phyloP scores from a whole-genome alignment of 1,140 invertebrate genomes.

The Mizuhopecten yessoensis region DNA sequence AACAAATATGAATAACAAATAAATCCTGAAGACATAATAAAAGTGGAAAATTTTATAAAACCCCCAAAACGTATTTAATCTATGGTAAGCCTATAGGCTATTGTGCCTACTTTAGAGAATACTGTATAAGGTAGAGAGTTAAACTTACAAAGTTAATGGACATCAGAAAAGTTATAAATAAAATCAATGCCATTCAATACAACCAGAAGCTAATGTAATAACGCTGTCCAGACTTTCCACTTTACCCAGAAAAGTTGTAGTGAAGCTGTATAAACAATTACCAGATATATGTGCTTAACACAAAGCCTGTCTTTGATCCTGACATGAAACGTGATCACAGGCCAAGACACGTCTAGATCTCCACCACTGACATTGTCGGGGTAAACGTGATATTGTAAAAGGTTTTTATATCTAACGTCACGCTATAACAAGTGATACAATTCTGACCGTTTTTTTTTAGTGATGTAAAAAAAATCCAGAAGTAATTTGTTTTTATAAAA shows the following conservation, averaged over 20 bases:
- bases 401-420: neutral
- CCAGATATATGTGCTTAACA: neutral
- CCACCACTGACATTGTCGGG: neutral
- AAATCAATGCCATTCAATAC: neutral
- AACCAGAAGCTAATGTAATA: neutral
- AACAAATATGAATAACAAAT: neutral
- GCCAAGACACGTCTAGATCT: neutral
- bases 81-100: neutral
- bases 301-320: conserved; percentile 14
- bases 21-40: too few relatives aligned
- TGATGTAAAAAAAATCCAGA: too few relatives aligned
- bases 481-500: too few relatives aligned
- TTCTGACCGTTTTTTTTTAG: too few relatives aligned
- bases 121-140: too few relatives aligned
- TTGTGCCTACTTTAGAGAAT: too few relatives aligned
- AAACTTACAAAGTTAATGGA: too few relatives aligned
- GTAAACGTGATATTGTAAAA: neutral
- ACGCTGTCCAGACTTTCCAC: neutral
- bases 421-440: too few relatives aligned
- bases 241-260: neutral
- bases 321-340: neutral
- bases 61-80: neutral
- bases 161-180: too few relatives aligned
- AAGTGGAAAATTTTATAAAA: neutral
- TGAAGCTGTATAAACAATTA: too few relatives aligned